Evolutionary conservation across 1,140 invertebrate genomes (phyloP).

Genomic region (Pogonomyrmex californicus): DNA sequence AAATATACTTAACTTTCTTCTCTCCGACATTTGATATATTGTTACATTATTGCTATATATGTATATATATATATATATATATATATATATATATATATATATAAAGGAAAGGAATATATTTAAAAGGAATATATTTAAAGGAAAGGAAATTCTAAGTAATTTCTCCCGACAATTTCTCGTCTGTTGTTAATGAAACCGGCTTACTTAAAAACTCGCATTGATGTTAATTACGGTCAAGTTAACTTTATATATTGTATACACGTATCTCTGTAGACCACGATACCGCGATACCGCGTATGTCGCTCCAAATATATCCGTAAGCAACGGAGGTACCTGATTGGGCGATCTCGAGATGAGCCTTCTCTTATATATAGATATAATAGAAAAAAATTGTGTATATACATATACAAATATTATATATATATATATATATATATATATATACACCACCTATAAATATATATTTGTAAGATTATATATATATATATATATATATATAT

Average conservation of each 20-base stretch:
- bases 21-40: background rate
- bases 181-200: background rate
- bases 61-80: background rate
- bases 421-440: conserved; percentile 19
- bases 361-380: conserved; percentile 56
- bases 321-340: conserved; percentile 38
- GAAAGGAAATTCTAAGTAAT: conserved; percentile 6
- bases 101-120: no score
- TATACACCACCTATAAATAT: conserved; percentile 38
- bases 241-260: background rate
- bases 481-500: no score
- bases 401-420: conserved; percentile 48
- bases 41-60: conserved; percentile 11
- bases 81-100: background rate
- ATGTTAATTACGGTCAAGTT: conserved; percentile 1
- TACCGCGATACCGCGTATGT: no score
- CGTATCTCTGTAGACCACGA: background rate
- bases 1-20: conserved; percentile 18
- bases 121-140: no score
- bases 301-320: conserved; percentile 3
- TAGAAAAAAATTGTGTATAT: conserved; percentile 54
- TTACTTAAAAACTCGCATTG: background rate
- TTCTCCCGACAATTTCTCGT: background rate
- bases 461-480: conserved; percentile 61
- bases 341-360: conserved; percentile 60